These are phyloP conservation scores for Meiosimyza platycephala DNA, from an alignment of 2,888 invertebrate species.

Conservation along the genomic window DNA sequence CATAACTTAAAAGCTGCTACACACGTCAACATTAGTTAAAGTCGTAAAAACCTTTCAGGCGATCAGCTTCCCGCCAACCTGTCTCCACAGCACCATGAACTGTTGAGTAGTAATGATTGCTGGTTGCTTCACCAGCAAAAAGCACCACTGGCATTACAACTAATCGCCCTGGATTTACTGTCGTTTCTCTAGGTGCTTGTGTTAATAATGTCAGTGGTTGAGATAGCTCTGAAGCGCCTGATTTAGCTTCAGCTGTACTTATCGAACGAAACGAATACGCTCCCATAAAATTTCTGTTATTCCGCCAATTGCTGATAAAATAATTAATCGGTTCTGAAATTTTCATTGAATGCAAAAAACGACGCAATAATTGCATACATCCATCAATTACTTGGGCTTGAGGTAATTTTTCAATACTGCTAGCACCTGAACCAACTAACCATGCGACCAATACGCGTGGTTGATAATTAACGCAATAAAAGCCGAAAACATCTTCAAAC, in stretches of 20 bases:
- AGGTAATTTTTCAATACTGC: slow-evolving; percentile 71
- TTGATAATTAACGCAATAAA: slow-evolving; percentile 74
- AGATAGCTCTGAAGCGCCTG: slow-evolving; percentile 69
- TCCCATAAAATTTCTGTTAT: slow-evolving; percentile 71
- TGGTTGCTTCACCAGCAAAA: slow-evolving; percentile 77
- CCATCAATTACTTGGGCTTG: slow-evolving; percentile 64
- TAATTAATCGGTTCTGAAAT: slow-evolving; percentile 50
- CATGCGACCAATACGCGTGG: slow-evolving; percentile 74
- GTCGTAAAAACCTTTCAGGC: slow-evolving; percentile 37
- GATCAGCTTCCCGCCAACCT: slow-evolving; percentile 75
- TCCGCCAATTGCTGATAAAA: slow-evolving; percentile 73
- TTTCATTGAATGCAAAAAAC: slow-evolving; percentile 50
- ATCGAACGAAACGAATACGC: slow-evolving; percentile 74
- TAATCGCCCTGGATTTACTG: slow-evolving; percentile 14
- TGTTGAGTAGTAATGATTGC: slow-evolving; percentile 72
- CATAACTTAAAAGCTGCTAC: too few species aligned
- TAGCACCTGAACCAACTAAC: slow-evolving; percentile 73
- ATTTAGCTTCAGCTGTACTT: slow-evolving; percentile 68
- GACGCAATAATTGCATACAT: slow-evolving; percentile 50
- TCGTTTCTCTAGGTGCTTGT: not conserved
- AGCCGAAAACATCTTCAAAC: slow-evolving; percentile 74
- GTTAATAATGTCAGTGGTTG: slow-evolving; percentile 65
- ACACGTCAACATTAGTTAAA: not conserved
- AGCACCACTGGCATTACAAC: slow-evolving; percentile 69
- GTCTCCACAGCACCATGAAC: slow-evolving; percentile 80